Evolutionary conservation across 2,888 invertebrate species (phyloP), one percentile per base, ranked within the genome.

Genomic region (Oligia fasciuncula): DNA sequence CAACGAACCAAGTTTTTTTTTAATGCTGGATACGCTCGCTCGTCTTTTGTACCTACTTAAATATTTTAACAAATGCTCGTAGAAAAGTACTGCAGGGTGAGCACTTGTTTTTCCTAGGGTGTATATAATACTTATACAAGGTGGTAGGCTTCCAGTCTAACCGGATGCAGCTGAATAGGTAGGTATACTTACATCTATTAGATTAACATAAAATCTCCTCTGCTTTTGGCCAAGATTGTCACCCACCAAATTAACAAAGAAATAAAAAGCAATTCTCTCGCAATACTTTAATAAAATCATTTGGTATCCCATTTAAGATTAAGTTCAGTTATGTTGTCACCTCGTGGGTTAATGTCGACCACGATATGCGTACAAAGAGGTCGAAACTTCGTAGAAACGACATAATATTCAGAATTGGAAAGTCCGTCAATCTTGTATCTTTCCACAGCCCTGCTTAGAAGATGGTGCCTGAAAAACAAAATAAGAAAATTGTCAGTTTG

Each of bases 371-470:
- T 98, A 95, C 98, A 98, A 6, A 98, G 96, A 85, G 97, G 97
- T 73, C 97, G 97, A 75, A 97, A 96, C 89, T 97, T 97, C 73
- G 97, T 97, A 85, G 97, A 97, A 73, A 98, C 93, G 60, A 98
- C 94, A 89, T 97, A 97, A 94, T 99, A 99, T 84, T 98, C 97
- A 51, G 99, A 96, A 90, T 97, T 98, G 91, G 98, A 98, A 62
- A 99, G 95, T 1, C 99, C 99, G 89, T 99, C 99, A 72, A 97
- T 97, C 88, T 98, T 97, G 92, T 97, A 98, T 85, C 98, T 97
- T 87, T 97, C 97, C 83, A 98, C 97, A 17, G 98, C 98, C 73
- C 97, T 97, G 87, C 97, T 98, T 77, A 99, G 96, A 87, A 98
- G 97, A 91, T 98, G 98, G 91, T 98, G 98, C 91, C 99, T 98